Base-by-base conservation (phyloP, 2,888 invertebrate genomes). In the Uloborus plumipes region DNA sequence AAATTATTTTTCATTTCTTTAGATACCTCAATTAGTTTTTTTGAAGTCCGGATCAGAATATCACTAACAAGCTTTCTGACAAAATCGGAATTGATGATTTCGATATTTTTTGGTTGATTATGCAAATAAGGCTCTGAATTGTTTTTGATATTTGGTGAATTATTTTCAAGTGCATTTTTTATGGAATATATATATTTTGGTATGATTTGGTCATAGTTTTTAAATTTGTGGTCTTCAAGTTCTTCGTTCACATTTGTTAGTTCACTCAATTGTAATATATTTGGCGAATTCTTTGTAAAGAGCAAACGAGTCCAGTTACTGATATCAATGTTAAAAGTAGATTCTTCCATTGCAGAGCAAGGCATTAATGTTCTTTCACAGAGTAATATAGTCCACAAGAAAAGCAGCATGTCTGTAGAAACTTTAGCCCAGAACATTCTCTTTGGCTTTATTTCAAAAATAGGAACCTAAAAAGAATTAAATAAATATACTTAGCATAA, bases 401-500 rank as follows among this genome's bases (percentile, higher is more conserved):
- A 26, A 3, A 20, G 20, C 20, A 50, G 16, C 15, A 51, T 18
- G 14, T 50, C 26, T 2, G 20, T 47, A 39, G 9, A 16, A 11
- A 20, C 26, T 50, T 51, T 51, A 26, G n/a, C 15, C 7, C 26
- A 20, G 11, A 26, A 15, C 66, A 20, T 18, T n/a, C 7, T 18
- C n/a, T 55, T n/a, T 20, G 20, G n/a, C 20, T 11, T 18, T 55
- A 16, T 20, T 18, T n/a, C 55, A 55, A 26, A 51, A 22, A 16
- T 66, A 66, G 66, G 50, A 66, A 66, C 66, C 66, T 66, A 51
- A 15, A 66, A 66, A 15, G 51, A 26, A 4, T 26, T 9, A 39
- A 39, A 39, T 7, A 1, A 39, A 39, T 1, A 11, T 39, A 39
- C 9, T 39, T 7, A 39, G 39, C 3, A 39, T 39, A 39, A 31